Evolutionary conservation across 2,797 vertebrate genomes (phyloP), one percentile per base, ranked within the genome.

Genomic region (Eulemur coronatus): DNA sequence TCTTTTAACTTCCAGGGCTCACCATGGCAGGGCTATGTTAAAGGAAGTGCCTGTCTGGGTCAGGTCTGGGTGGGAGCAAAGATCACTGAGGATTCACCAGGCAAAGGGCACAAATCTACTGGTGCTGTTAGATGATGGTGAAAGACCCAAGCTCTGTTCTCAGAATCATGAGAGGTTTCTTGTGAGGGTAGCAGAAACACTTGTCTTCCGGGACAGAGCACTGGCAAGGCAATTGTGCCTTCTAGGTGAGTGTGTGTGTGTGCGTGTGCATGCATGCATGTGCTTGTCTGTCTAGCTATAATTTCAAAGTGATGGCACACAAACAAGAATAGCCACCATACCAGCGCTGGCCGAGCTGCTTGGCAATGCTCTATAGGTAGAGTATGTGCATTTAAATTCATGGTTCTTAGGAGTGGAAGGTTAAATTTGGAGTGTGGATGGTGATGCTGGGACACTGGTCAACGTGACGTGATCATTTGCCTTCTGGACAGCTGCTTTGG

Each of bases 231-330:
- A 89, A 22, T 0, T 14, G 6, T 26, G 5, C 41, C 30, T 90
- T 84, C 30, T 46, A 9, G 3, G 4, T 35, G 46, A 65, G 61
- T 1, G 6, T 55, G 30, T 30, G 61, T 15, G 5, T 7, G 30
- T 33, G 15, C n/a, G 2, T 13, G 33, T 13, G 26, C 2, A 9
- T 0, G 8, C 7, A 28, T 13, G 14, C 30, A 17, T 0, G 2
- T 9, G 6, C 2, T 28, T 3, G 1, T 18, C 38, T 46, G 7
- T 33, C 84, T 11, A 81, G 13, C 18, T 55, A 20, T 24, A 67
- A 38, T 28, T 70, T 50, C 55, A 67, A 76, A 88, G 46, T 59
- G 57, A 72, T 35, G 52, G 93, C 43, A 92, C 30, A 43, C 14
- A 61, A 35, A 9, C 2, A 73, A 84, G 72, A 81, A 38, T 28